phyloP scores from a whole-genome alignment of 2,888 invertebrate genomes.

The Liodrosophila aerea region DNA sequence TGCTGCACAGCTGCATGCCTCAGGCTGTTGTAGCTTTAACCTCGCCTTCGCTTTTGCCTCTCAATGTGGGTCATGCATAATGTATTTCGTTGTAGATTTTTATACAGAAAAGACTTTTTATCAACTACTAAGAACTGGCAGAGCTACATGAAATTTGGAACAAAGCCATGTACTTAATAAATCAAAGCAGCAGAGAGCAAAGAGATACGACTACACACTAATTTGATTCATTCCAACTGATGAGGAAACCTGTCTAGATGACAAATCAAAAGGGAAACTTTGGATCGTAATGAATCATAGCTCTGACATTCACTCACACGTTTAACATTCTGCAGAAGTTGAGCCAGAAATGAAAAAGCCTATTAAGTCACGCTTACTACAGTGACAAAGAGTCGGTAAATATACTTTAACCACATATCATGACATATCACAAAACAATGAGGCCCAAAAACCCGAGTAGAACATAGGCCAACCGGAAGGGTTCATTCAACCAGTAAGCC shows the following conservation, averaged over 20 bases:
- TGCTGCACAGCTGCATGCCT: constrained; percentile 19
- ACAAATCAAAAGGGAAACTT: constrained; percentile 5
- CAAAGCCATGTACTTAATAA: no score
- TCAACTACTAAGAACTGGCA: constrained; percentile 3
- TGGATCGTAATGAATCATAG: constrained; percentile 29
- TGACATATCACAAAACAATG: constrained; percentile 55
- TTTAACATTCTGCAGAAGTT: constrained; percentile 11
- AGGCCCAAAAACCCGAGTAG: constrained; percentile 16
- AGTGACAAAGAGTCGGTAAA: constrained; percentile 21
- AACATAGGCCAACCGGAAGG: constrained; percentile 26
- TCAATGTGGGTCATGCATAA: constrained; percentile 34
- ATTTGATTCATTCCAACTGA: no score
- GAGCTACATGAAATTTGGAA: not conserved
- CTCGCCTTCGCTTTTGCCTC: constrained; percentile 1
- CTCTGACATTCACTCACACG: constrained; percentile 11
- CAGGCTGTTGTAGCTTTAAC: no score
- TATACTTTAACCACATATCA: constrained; percentile 12
- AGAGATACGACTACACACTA: no score
- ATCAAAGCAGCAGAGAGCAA: no score
- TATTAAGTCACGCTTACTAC: constrained; percentile 48
- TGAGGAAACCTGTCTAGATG: no score
- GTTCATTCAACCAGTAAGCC: constrained; percentile 72
- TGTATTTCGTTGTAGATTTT: constrained; percentile 18
- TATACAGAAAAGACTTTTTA: constrained; percentile 7
- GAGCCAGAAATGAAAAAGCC: no score